A percentile compares a stretch with the other conserved stretches of the same genome.
These are phyloP conservation scores for Temnothorax ravouxi DNA, from an alignment of 2,888 invertebrate species.

Conservation along the genomic window DNA sequence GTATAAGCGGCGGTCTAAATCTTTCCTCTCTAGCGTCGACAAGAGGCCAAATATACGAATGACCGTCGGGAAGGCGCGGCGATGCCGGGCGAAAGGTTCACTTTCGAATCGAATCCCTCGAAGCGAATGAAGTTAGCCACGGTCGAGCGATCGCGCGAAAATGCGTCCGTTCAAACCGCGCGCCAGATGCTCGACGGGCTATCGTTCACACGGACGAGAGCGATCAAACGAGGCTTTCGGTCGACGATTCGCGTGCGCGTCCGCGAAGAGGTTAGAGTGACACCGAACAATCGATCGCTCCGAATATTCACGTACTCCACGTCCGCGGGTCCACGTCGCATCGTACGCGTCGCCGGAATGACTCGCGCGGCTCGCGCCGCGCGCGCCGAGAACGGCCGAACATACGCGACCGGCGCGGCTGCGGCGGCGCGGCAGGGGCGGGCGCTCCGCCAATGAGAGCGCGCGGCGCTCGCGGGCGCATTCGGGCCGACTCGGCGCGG, in stretches of 20 bases:
- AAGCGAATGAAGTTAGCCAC: background rate
- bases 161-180: background rate
- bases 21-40: background rate
- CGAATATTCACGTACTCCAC: background rate
- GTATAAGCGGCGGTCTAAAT: background rate
- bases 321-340: background rate
- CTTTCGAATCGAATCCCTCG: background rate
- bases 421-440: background rate
- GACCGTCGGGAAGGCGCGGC: background rate
- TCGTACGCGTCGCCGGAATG: slow-evolving; percentile 9
- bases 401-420: background rate
- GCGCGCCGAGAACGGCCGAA: background rate
- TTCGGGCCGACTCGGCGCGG: slow-evolving; percentile 50
- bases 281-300: background rate
- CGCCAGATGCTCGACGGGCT: background rate
- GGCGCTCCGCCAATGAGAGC: background rate
- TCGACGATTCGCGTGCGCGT: background rate
- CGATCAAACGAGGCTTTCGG: background rate
- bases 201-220: background rate
- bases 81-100: background rate
- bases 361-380: background rate
- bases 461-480: background rate
- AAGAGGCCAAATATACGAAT: background rate
- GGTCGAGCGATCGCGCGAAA: background rate
- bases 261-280: slow-evolving; percentile 55